phyloP scores from a whole-genome alignment of 2,888 invertebrate species.

The Papilio elwesi region DNA sequence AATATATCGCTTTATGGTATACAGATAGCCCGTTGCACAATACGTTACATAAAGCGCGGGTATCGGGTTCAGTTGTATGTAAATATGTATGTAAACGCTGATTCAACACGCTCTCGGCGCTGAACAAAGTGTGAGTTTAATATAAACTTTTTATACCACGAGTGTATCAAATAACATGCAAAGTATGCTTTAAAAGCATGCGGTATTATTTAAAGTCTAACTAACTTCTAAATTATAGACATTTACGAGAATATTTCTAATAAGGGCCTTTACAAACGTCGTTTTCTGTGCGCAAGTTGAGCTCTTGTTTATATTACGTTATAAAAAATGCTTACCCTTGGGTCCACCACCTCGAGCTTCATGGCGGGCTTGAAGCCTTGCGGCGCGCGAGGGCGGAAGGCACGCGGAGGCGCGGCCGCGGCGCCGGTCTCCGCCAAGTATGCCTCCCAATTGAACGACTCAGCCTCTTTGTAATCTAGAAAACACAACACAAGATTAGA shows the following conservation, averaged over 20 bases:
- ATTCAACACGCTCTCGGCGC: not conserved
- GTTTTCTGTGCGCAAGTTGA: no score
- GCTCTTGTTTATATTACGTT: no score
- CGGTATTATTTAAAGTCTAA: no score
- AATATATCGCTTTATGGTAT: not conserved
- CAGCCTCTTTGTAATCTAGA: conserved; percentile 87
- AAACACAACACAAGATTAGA: not conserved
- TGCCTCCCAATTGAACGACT: conserved; percentile 92
- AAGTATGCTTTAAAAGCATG: no score
- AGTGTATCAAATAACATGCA: no score
- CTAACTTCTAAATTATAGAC: no score
- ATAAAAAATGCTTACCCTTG: conserved; percentile 78
- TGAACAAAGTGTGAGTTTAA: not conserved
- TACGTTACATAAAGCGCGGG: not conserved
- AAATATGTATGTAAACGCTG: conserved; percentile 8
- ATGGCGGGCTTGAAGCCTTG: conserved; percentile 92
- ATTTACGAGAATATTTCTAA: no score
- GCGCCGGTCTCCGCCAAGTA: conserved; percentile 91
- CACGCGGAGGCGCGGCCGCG: conserved; percentile 89
- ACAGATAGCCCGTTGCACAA: not conserved
- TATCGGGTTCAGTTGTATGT: not conserved
- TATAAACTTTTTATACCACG: not conserved
- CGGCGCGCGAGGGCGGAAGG: conserved; percentile 91
- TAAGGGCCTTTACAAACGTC: no score
- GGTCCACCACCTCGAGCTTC: conserved; percentile 95